Conservation (phyloP, 2,888 invertebrate genomes). For the Chrysopilus asiliformis region DNA sequence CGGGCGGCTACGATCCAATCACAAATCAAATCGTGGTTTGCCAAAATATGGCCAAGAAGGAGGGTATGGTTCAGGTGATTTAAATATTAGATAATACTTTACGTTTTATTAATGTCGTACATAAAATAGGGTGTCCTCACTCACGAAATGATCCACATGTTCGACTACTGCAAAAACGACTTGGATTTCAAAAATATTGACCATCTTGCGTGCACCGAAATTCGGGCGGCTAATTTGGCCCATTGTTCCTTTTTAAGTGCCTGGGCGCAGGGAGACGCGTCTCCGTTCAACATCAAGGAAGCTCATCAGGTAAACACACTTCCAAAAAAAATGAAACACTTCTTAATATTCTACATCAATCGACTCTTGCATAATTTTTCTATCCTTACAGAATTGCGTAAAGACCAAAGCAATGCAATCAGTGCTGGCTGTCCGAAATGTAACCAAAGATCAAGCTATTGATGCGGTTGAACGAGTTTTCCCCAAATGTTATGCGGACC, state of each 20-base stretch:
- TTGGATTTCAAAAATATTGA: slow-evolving; percentile 79
- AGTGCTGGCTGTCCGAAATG: slow-evolving; percentile 65
- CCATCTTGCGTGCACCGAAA: slow-evolving; percentile 90
- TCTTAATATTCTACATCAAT: neutral
- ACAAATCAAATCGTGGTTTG: slow-evolving; percentile 62
- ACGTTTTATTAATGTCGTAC: too few relatives aligned
- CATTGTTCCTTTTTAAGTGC: slow-evolving; percentile 84
- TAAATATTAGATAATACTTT: too few relatives aligned
- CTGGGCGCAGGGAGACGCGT: slow-evolving; percentile 61
- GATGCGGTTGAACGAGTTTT: slow-evolving; percentile 78
- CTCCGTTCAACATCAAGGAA: slow-evolving; percentile 53
- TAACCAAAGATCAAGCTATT: slow-evolving; percentile 55
- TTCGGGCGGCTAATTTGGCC: slow-evolving; percentile 84
- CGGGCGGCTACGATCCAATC: slow-evolving; percentile 62
- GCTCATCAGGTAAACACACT: slow-evolving; percentile 53
- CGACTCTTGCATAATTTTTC: neutral
- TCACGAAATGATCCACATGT: slow-evolving; percentile 95
- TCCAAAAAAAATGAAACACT: slow-evolving; percentile 10
- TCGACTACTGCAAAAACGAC: slow-evolving; percentile 81
- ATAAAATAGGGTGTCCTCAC: slow-evolving; percentile 68
- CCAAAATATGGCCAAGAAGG: slow-evolving; percentile 62
- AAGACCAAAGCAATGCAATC: slow-evolving; percentile 77
- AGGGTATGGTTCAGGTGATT: slow-evolving; percentile 59
- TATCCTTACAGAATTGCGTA: slow-evolving; percentile 65
- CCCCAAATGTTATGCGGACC: slow-evolving; percentile 76